Conservation (phyloP, 2,797 vertebrate species). For the Tangara arthus region DNA sequence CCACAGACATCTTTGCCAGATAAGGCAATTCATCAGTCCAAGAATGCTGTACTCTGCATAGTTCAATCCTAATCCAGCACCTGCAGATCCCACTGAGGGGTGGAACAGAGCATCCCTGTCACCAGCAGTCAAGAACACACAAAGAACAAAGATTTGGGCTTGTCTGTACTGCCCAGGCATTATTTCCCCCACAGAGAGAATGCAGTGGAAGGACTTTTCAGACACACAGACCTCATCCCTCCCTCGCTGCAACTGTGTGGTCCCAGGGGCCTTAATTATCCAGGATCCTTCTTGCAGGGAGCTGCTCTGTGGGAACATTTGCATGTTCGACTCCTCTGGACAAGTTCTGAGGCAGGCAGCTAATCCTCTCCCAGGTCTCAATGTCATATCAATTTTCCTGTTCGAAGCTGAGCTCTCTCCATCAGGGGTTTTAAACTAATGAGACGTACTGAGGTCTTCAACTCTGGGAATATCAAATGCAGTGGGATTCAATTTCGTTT, state of each 20-base stretch:
- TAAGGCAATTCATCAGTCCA: neutral
- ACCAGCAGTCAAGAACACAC: neutral
- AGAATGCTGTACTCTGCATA: neutral
- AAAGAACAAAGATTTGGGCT: neutral
- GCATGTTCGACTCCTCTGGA: conserved; percentile 20
- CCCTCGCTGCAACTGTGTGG: neutral
- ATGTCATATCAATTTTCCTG: conserved; percentile 75
- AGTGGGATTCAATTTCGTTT: conserved; percentile 10
- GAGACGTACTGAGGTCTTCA: conserved; percentile 60
- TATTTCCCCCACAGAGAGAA: neutral
- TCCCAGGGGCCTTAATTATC: conserved; percentile 48
- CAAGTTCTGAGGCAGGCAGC: conserved; percentile 38
- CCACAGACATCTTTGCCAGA: neutral
- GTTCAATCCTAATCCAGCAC: neutral
- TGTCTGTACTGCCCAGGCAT: neutral
- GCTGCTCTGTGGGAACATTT: conserved; percentile 18
- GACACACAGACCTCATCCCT: neutral
- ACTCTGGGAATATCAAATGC: conserved; percentile 64
- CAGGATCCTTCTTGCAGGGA: neutral
- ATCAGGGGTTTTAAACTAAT: conserved; percentile 66
- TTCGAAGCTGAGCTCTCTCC: conserved; percentile 63
- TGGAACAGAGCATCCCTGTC: neutral
- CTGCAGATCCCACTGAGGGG: neutral
- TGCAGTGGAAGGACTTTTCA: neutral
- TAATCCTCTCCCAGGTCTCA: conserved; percentile 69